Conservation (phyloP, 2,888 invertebrate species). For the Spodoptera exigua region DNA sequence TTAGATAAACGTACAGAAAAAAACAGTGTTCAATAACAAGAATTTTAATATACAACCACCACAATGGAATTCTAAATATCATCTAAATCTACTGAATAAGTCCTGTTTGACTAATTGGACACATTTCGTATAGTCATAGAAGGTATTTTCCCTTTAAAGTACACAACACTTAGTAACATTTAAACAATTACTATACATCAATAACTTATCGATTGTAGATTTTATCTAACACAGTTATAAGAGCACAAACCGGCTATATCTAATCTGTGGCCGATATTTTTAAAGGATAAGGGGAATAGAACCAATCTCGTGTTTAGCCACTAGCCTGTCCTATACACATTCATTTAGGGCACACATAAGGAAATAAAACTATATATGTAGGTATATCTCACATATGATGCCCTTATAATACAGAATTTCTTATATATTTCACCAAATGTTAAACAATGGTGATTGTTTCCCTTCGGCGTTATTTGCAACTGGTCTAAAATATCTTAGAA, state of each 20-base stretch:
- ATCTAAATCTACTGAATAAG: constrained; percentile 8
- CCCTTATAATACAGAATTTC: no score
- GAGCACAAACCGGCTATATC: background rate
- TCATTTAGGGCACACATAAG: no score
- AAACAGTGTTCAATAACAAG: constrained; percentile 17
- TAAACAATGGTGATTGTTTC: no score
- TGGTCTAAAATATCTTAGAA: no score
- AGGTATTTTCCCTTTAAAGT: constrained; percentile 15
- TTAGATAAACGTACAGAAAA: background rate
- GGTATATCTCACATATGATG: no score
- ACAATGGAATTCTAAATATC: constrained; percentile 38
- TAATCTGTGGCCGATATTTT: no score
- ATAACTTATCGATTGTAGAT: constrained; percentile 13
- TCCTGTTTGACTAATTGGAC: constrained; percentile 26
- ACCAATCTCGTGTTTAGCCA: no score
- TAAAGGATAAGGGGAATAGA: no score
- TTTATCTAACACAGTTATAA: constrained; percentile 13
- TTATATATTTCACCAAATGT: no score
- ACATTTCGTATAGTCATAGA: constrained; percentile 10
- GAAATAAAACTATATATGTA: no score
- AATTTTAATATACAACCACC: constrained; percentile 50
- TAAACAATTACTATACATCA: constrained; percentile 11
- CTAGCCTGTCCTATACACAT: no score
- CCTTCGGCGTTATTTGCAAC: no score
- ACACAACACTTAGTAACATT: constrained; percentile 24